Percentiles rank a stretch among this genome's conserved stretches.
Evolutionary conservation across 2,888 invertebrate species (phyloP).

Genomic region (Caradrina clavipalpis): DNA sequence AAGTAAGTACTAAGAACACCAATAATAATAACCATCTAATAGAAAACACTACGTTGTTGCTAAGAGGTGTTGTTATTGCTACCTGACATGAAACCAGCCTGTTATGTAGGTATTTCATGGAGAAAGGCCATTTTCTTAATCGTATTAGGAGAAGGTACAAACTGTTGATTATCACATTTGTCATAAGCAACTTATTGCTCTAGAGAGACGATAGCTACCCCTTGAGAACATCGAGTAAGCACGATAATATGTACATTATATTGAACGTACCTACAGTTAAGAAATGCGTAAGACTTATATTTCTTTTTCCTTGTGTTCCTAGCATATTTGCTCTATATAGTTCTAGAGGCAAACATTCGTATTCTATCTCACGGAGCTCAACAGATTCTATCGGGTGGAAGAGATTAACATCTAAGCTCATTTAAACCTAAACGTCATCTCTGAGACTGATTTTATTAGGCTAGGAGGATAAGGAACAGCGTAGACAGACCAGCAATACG

Average conservation of each 20-base stretch:
- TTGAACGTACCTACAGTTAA: background rate
- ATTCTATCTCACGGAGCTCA: background rate
- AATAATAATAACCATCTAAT: background rate
- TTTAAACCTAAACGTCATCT: constrained; percentile 6
- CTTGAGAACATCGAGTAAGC: constrained; percentile 1
- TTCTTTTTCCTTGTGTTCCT: background rate
- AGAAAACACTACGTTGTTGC: constrained; percentile 1
- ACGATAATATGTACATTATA: background rate
- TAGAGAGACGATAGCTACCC: background rate
- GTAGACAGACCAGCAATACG: no score
- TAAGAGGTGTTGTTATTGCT: background rate
- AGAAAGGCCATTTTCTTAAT: background rate
- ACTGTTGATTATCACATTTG: background rate
- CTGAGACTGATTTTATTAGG: background rate
- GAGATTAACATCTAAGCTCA: constrained; percentile 1
- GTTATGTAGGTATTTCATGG: background rate
- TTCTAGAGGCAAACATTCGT: background rate
- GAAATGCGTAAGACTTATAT: background rate
- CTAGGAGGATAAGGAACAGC: background rate
- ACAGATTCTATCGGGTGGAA: constrained; percentile 1
- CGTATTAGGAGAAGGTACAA: background rate
- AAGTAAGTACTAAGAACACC: background rate
- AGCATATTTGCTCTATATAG: background rate
- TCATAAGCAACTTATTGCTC: background rate
- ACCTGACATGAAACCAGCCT: background rate